phyloP scores from a whole-genome alignment of 2,797 vertebrate species.

The Pangasius mekongensis region DNA sequence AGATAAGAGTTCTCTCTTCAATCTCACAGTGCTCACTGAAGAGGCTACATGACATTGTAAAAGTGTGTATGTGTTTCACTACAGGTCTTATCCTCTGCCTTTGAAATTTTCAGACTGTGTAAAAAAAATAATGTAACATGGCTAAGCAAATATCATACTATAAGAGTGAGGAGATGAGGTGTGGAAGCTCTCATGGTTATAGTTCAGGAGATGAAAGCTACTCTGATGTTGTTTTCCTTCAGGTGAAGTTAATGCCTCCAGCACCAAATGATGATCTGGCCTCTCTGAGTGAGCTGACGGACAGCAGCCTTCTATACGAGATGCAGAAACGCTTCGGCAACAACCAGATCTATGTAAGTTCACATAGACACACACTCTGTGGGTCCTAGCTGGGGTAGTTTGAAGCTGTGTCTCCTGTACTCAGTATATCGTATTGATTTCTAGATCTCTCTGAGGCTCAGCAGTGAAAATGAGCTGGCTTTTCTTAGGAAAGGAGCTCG shows the following conservation, averaged over 20 bases:
- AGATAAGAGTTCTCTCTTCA: slow-evolving; percentile 1
- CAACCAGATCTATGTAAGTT: slow-evolving; percentile 93
- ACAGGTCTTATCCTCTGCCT: background rate
- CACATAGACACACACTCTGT: slow-evolving; percentile 3
- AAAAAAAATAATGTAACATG: background rate
- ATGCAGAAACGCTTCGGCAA: slow-evolving; percentile 96
- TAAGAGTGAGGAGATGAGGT: background rate
- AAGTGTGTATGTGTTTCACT: background rate
- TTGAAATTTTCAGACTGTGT: background rate
- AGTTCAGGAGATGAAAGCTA: background rate
- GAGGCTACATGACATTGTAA: background rate
- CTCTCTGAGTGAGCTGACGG: slow-evolving; percentile 90
- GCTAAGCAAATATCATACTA: background rate
- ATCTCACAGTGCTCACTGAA: background rate
- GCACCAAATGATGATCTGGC: slow-evolving; percentile 95
- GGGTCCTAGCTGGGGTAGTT: background rate
- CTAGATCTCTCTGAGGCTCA: slow-evolving; percentile 23
- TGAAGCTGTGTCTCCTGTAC: slow-evolving; percentile 10
- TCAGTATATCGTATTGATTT: slow-evolving; percentile 36
- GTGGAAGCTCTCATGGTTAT: background rate
- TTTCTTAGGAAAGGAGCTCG: background rate
- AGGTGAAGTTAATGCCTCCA: slow-evolving; percentile 93
- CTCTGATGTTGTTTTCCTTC: slow-evolving; percentile 32
- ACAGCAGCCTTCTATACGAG: slow-evolving; percentile 94
- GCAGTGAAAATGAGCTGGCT: slow-evolving; percentile 13